phyloP scores from a whole-genome alignment of 1,140 invertebrate species.

The Coelopa frigida region DNA sequence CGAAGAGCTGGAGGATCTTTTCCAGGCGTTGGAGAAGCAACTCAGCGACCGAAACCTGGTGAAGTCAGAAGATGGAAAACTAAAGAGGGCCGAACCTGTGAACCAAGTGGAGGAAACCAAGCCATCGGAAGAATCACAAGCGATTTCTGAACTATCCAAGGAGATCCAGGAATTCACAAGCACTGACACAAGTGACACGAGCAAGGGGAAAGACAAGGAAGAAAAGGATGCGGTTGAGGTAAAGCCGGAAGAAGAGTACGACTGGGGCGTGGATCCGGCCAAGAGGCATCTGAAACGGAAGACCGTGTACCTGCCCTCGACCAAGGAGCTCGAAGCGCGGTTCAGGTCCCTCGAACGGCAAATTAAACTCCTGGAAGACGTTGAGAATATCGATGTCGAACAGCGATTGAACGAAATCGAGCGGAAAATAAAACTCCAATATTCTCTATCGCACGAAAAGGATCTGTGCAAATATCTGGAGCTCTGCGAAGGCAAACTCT shows the following conservation, averaged over 20 bases:
- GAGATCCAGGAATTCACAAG: slow-evolving; percentile 32
- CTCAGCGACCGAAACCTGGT: slow-evolving; percentile 28
- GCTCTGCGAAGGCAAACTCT: slow-evolving; percentile 31
- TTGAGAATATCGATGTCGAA: slow-evolving; percentile 41
- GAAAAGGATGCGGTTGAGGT: slow-evolving; percentile 2
- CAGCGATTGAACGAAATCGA: slow-evolving; percentile 34
- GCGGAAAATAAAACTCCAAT: slow-evolving; percentile 37
- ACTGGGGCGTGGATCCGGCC: slow-evolving; percentile 36
- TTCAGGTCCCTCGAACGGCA: slow-evolving; percentile 36
- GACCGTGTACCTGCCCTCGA: slow-evolving; percentile 35
- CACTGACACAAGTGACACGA: slow-evolving; percentile 11
- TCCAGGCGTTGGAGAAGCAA: slow-evolving; percentile 38
- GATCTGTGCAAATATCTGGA: slow-evolving; percentile 36
- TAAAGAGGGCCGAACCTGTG: slow-evolving; percentile 15
- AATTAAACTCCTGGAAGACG: slow-evolving; percentile 37
- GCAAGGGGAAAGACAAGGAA: slow-evolving; percentile 2
- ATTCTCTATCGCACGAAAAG: slow-evolving; percentile 38
- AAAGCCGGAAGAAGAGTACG: slow-evolving; percentile 19
- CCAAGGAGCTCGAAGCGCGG: slow-evolving; percentile 34
- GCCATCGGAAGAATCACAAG: slow-evolving; percentile 26
- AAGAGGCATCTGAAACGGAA: slow-evolving; percentile 37
- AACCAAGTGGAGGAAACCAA: slow-evolving; percentile 7
- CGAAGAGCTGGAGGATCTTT: slow-evolving; percentile 34
- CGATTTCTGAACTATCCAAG: slow-evolving; percentile 31
- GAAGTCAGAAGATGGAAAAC: slow-evolving; percentile 33